These are phyloP conservation scores for Zhuqinia jingwanae DNA, from an alignment of 2,888 invertebrate genomes.

Conservation along the genomic window DNA sequence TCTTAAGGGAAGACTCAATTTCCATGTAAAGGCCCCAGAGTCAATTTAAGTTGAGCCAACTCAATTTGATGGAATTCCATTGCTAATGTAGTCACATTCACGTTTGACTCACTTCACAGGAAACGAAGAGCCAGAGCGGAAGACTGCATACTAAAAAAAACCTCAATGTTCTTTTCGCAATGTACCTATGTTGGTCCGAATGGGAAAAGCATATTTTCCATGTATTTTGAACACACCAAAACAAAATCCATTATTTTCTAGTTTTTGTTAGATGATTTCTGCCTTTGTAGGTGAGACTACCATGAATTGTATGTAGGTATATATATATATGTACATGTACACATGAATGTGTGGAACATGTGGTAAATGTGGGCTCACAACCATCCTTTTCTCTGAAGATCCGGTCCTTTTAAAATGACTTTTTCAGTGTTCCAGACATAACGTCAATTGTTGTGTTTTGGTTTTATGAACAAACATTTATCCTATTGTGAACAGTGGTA, in stretches of 20 bases:
- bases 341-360: slow-evolving; percentile 5
- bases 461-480: slow-evolving; percentile 46
- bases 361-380: neutral
- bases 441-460: slow-evolving; percentile 47
- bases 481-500: slow-evolving; percentile 17
- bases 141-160: neutral
- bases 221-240: slow-evolving; percentile 39
- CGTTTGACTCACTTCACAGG: slow-evolving; percentile 51
- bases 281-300: slow-evolving; percentile 23
- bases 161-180: too few species aligned
- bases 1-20: slow-evolving; percentile 68
- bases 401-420: slow-evolving; percentile 43
- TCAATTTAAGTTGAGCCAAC: slow-evolving; percentile 71
- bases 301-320: too few species aligned
- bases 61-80: slow-evolving; percentile 70
- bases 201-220: slow-evolving; percentile 28
- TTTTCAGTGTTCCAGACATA: slow-evolving; percentile 35
- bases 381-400: neutral
- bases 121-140: slow-evolving; percentile 18
- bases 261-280: slow-evolving; percentile 39
- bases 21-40: slow-evolving; percentile 63
- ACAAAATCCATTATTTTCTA: neutral
- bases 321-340: too few species aligned
- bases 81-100: slow-evolving; percentile 69
- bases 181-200: slow-evolving; percentile 17